phyloP scores from a whole-genome alignment of 1,140 invertebrate species.

The Danaus plexippus region DNA sequence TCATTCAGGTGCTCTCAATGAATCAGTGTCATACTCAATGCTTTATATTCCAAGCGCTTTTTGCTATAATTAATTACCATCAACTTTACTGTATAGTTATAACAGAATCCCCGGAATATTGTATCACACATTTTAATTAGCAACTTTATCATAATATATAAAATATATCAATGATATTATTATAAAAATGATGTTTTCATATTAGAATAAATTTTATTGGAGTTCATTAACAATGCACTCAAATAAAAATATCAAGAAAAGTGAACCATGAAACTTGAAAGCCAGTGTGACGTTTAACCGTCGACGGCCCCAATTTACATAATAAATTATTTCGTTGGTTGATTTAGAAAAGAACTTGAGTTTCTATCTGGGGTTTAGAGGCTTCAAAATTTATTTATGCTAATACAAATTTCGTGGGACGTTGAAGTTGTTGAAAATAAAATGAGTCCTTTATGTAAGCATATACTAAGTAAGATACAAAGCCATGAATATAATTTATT shows the following conservation, averaged over 20 bases:
- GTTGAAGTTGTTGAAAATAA: slow-evolving; percentile 12
- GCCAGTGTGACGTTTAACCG: slow-evolving; percentile 28
- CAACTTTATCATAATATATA: too few species aligned
- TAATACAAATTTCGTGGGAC: slow-evolving; percentile 28
- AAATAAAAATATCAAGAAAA: slow-evolving; percentile 25
- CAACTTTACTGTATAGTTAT: too few species aligned
- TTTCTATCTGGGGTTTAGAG: slow-evolving; percentile 26
- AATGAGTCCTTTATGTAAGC: slow-evolving; percentile 6
- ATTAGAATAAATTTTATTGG: too few species aligned
- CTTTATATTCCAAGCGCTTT: too few species aligned
- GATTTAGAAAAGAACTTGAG: slow-evolving; percentile 31
- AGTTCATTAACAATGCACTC: background rate
- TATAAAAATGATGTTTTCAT: too few species aligned
- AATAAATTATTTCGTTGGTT: slow-evolving; percentile 31
- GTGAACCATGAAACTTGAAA: slow-evolving; percentile 27
- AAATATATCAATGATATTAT: too few species aligned
- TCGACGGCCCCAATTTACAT: slow-evolving; percentile 27
- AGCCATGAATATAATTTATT: slow-evolving; percentile 1
- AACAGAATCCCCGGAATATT: too few species aligned
- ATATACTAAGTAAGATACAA: slow-evolving; percentile 11
- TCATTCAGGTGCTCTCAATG: background rate
- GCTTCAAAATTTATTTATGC: slow-evolving; percentile 28
- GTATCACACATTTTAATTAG: too few species aligned
- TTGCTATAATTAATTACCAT: too few species aligned
- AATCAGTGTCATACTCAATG: slow-evolving; percentile 8